Evolutionary conservation across 1,140 invertebrate species (phyloP), one percentile per base, ranked within the genome.

Genomic region (Stenopsyche tienmushanensis): DNA sequence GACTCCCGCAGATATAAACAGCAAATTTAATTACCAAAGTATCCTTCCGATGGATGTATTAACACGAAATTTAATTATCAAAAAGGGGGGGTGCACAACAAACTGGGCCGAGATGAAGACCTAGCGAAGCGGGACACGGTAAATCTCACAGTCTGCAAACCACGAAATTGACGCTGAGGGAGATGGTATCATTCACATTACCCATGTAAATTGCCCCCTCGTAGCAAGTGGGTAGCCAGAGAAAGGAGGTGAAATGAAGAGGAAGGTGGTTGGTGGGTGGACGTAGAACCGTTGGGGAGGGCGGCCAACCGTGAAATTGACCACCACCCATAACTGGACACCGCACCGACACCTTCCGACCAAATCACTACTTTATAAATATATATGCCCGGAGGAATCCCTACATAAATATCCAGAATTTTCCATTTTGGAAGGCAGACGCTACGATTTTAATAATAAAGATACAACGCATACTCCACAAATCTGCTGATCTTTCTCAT

Each of bases 301-400:
- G 20, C 1, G n/a, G 1, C 50, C 50, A 53, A 53, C 21, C 50
- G 50, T 53, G 50, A 53, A 53, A 53, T 53, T 53, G 50, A 53
- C 50, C 23, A 15, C 10, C 23, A 10, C 50, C 50, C 23, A 23
- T 13, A 24, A 24, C 23, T 2, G 50, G 13, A 23, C 21, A 25
- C 50, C 29, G 13, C 29, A 34, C 29, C 29, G 29, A 34, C 29
- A 13, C 29, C 29, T 13, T 5, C 29, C 29, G 29, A 5, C n/a
- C n/a, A n/a, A n/a, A n/a, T n/a, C n/a, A n/a, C n/a, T n/a, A n/a
- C n/a, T n/a, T n/a, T n/a, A n/a, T n/a, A n/a, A n/a, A n/a, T n/a
- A n/a, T n/a, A n/a, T n/a, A n/a, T n/a, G n/a, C n/a, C n/a, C n/a
- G n/a, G n/a, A n/a, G n/a, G n/a, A n/a, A n/a, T n/a, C n/a, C n/a